phyloP scores from a whole-genome alignment of 2,113 vertebrate species.

The Smithornis capensis region DNA sequence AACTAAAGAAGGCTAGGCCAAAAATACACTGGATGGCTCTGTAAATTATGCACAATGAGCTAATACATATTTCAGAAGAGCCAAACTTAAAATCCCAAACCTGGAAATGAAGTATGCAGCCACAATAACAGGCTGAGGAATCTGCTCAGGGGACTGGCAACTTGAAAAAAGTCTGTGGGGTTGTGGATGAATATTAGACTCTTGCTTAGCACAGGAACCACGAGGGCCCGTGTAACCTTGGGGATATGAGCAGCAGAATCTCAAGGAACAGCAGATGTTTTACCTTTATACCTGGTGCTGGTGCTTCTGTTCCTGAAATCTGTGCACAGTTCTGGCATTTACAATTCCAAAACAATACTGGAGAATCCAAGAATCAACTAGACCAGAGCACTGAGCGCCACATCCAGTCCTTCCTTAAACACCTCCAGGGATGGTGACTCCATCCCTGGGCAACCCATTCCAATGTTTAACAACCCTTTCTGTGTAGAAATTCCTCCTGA shows the following conservation, averaged over 20 bases:
- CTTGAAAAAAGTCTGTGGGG: background rate
- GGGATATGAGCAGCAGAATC: background rate
- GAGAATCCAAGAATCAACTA: background rate
- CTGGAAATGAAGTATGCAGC: background rate
- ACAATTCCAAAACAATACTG: background rate
- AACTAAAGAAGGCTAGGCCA: background rate
- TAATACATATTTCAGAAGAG: background rate
- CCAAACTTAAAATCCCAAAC: background rate
- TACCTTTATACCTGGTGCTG: background rate
- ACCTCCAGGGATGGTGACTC: background rate
- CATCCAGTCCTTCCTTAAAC: too few species aligned
- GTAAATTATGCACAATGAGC: background rate
- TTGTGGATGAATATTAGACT: background rate
- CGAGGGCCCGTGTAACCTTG: background rate
- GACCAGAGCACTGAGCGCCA: background rate
- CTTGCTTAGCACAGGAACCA: background rate
- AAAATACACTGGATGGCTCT: background rate
- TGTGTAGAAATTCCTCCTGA: background rate
- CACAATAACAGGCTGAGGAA: background rate
- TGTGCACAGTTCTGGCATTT: background rate
- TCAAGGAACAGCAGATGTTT: background rate
- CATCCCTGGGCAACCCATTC: background rate
- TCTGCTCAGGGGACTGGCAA: fast-evolving
- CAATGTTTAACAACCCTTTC: background rate
- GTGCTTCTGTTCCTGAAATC: background rate